Conservation (phyloP, 2,113 vertebrate genomes). For the Ceyx margarethae region DNA sequence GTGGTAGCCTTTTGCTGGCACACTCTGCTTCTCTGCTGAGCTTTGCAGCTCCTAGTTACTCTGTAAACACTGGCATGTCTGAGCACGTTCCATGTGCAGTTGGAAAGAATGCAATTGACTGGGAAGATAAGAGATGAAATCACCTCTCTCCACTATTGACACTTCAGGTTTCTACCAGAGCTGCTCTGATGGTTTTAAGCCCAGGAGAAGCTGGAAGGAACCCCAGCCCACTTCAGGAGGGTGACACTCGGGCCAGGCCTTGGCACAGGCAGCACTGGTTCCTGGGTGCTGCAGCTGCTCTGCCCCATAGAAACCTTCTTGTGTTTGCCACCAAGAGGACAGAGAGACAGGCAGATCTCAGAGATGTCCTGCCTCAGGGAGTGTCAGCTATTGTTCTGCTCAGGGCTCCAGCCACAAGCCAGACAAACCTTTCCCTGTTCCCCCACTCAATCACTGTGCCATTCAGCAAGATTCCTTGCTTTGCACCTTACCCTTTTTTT, state of each 20-base stretch:
- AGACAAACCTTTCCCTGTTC: background rate
- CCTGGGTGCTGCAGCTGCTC: background rate
- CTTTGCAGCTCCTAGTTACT: constrained; percentile 50
- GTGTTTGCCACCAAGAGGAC: background rate
- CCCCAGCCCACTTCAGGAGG: background rate
- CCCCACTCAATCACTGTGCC: too few species aligned
- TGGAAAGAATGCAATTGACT: constrained; percentile 11
- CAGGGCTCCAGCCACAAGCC: background rate
- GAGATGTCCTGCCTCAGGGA: background rate
- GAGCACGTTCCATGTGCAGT: constrained; percentile 32
- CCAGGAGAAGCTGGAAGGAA: background rate
- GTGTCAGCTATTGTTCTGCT: background rate
- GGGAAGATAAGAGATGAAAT: background rate
- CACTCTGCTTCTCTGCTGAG: background rate
- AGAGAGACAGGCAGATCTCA: background rate
- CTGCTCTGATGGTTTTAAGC: background rate
- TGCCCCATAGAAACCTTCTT: background rate
- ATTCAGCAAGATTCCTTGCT: background rate
- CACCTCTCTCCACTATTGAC: background rate
- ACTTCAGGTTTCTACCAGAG: background rate
- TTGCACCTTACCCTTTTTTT: background rate
- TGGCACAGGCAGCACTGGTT: background rate
- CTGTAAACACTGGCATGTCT: constrained; percentile 53
- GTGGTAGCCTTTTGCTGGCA: constrained; percentile 37
- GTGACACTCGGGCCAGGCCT: background rate